Evolutionary conservation across 2,797 vertebrate genomes (phyloP).

Genomic region (Eulemur albifrons): DNA sequence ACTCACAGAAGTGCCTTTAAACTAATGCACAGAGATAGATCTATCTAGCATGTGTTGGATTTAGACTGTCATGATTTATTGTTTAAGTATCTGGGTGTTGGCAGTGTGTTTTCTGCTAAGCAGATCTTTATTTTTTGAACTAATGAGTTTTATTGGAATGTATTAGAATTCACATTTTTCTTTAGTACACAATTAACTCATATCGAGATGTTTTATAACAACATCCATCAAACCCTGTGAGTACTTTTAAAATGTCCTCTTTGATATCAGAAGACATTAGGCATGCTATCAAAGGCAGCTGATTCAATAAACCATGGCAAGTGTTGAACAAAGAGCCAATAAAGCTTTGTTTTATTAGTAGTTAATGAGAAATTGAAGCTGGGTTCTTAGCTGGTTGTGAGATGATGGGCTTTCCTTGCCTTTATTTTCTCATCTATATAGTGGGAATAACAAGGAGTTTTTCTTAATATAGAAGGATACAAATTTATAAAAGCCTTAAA

Average conservation of each 20-base stretch:
- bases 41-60: not conserved
- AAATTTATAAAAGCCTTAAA: not conserved
- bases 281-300: not conserved
- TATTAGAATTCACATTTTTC: slow-evolving; percentile 35
- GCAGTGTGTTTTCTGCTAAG: slow-evolving; percentile 7
- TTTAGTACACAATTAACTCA: slow-evolving; percentile 55
- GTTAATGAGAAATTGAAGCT: not conserved
- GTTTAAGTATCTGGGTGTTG: not conserved
- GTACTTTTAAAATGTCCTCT: not conserved
- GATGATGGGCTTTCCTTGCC: not conserved
- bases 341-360: not conserved
- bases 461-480: not conserved
- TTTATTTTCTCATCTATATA: not conserved
- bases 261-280: not conserved
- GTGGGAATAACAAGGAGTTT: not conserved
- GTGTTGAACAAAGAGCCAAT: not conserved
- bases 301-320: not conserved
- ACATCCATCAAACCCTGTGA: not conserved
- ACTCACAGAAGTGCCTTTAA: not conserved
- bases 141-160: slow-evolving; percentile 38
- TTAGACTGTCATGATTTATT: not conserved
- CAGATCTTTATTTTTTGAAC: slow-evolving; percentile 20
- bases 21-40: not conserved
- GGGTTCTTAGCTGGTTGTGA: not conserved
- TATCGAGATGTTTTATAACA: slow-evolving; percentile 55